Evolutionary conservation across 2,113 vertebrate species (phyloP), one percentile per base, ranked within the genome.

Genomic region (Antennarius striatus): DNA sequence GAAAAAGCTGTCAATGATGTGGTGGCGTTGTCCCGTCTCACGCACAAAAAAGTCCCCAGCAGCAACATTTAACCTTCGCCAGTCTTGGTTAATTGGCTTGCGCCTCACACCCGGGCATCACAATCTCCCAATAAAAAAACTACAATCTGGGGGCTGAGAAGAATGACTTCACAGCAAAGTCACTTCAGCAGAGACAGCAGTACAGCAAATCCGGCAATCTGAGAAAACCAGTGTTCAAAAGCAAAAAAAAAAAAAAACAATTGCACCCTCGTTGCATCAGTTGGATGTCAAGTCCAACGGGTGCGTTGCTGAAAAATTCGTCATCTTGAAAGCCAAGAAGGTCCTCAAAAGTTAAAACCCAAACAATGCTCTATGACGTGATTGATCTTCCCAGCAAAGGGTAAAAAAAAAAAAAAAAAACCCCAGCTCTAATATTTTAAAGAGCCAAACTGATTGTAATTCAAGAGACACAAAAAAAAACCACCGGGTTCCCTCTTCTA

Each of bases 191-290:
- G 57, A 74, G 55, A 73, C 62, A 28, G 14, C 63, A 40, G 64
- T 22, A 13, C 60, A 62, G 76, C 69, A 79, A 67, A 68, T 52
- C 63, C 5, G 56, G 70, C 77, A 67, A 85, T 88, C 80, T 73
- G 75, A 84, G 68, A 81, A 85, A 82, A 22, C 51, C 75, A 51
- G 60, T 71, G 79, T 84, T 84, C 73, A 86, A 84, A 84, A 86
- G 74, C 72, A 73, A 71, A 81, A 77, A 82, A 79, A 90, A 70
- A 73, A 71, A 81, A 77, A 82, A 79, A 90, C 86, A 88, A 83
- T 91, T 90, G 90, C 90, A 87, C 75, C 63, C 68, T 32, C 54
- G 3, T 91, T 91, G 88, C 90, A 84, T 91, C 88, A 91, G 84
- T 75, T 70, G 80, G 81, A 83, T 63, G 77, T 79, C 61, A 51